Percentiles rank a stretch among this genome's conserved stretches.
Evolutionary conservation across 2,797 vertebrate species (phyloP).

Genomic region (Columba guinea): DNA sequence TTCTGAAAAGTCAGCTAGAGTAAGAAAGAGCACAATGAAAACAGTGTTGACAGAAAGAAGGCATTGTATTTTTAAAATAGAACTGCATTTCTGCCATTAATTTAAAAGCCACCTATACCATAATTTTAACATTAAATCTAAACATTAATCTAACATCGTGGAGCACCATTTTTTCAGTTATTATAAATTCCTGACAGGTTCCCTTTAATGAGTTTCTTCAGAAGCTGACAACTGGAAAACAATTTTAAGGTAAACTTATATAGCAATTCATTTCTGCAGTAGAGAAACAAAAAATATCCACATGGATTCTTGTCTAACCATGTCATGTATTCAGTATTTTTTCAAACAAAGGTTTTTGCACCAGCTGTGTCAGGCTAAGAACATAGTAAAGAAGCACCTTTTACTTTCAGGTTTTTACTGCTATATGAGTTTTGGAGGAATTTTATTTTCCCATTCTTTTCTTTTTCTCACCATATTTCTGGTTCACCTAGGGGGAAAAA

Average conservation of each 20-base stretch:
- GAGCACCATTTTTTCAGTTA: not conserved
- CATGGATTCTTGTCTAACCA: not conserved
- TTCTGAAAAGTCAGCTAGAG: not conserved
- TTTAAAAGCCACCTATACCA: not conserved
- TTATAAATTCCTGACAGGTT: not conserved
- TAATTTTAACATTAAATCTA: not conserved
- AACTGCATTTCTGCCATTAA: not conserved
- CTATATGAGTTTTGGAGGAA: not conserved
- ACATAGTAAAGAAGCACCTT: not conserved
- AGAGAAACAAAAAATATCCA: not conserved
- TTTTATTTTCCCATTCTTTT: not conserved
- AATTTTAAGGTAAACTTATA: not conserved
- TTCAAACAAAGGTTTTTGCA: not conserved
- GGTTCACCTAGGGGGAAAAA: accelerated
- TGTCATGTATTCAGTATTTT: not conserved
- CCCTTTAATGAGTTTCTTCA: not conserved
- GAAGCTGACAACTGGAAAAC: not conserved
- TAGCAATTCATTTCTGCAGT: not conserved
- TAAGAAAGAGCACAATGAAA: not conserved
- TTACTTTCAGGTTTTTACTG: not conserved
- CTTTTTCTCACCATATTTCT: not conserved
- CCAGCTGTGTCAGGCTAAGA: not conserved
- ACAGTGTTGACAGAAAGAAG: not conserved
- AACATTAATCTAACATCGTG: not conserved
- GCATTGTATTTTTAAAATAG: not conserved